Evolutionary conservation across 2,888 invertebrate species (phyloP).

Genomic region (Drymonia ruficornis): DNA sequence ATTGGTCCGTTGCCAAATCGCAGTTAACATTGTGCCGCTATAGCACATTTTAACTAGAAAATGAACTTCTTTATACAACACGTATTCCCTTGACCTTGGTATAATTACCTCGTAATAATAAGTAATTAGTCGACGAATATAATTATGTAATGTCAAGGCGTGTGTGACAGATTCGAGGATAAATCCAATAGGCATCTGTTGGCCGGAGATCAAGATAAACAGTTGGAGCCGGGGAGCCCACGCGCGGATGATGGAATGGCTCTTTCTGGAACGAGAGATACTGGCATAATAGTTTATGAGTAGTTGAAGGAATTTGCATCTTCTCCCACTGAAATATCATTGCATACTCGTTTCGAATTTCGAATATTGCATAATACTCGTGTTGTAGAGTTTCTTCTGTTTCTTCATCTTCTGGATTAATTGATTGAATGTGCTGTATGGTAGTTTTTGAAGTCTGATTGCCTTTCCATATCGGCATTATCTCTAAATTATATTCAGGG

Average conservation of each 20-base stretch:
- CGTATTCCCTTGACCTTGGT: constrained; percentile 36
- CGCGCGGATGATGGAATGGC: constrained; percentile 54
- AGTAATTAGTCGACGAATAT: constrained; percentile 49
- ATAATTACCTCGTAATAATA: constrained; percentile 43
- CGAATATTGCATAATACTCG: neutral
- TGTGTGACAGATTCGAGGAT: constrained; percentile 44
- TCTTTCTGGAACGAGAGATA: constrained; percentile 46
- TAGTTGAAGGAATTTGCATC: neutral
- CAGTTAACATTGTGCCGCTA: constrained; percentile 22
- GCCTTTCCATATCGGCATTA: too few species aligned
- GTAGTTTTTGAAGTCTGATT: too few species aligned
- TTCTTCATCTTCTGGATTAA: too few species aligned
- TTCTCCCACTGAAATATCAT: constrained; percentile 1
- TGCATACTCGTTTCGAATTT: neutral
- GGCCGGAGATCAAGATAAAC: constrained; percentile 69
- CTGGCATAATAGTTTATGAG: neutral
- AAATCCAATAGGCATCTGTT: constrained; percentile 47
- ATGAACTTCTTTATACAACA: constrained; percentile 13
- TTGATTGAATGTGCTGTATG: too few species aligned
- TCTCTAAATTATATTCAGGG: too few species aligned
- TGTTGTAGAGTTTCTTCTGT: neutral
- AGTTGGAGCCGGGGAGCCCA: constrained; percentile 45
- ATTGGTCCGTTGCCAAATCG: constrained; percentile 35
- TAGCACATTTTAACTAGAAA: constrained; percentile 27
- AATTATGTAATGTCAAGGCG: constrained; percentile 54